Base-by-base conservation (phyloP, 2,113 vertebrate genomes). In the Aspiorhynchus laticeps region DNA sequence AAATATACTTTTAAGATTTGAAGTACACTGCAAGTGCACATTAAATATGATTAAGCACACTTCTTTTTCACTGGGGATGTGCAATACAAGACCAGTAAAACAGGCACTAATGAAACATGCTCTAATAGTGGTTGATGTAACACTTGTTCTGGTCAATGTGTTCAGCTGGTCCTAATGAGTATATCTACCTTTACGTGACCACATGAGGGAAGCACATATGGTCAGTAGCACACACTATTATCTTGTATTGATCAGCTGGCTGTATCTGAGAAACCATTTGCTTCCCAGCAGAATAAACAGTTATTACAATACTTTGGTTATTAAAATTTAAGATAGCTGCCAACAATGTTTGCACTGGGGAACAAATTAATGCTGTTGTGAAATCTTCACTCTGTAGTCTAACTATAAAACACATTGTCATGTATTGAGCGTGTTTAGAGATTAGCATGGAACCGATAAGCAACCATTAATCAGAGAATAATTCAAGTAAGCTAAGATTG, bases 391-490 rank as follows among this genome's bases (percentile, higher is more conserved):
- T 80, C 11, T 38, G 21, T 26, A 41, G 78, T 61, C 24, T 63
- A 19, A 61, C 78, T 61, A 41, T 59, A 63, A 80, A 80, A 63
- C 56, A 80, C 36, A 79, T 78, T 7, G 76, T n/a, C 31, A 38
- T 41, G 7, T 80, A 63, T 41, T 80, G 24, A 17, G 56, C 19
- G 56, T 56, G 31, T 36, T n/a, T 43, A 43, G 56, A 41, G 79
- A 80, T 43, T 43, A 63, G 33, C 15, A 17, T 6, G 15, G 12
- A 43, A 63, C 9, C 14, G 36, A 80, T 80, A 80, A 80, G 56
- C 36, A n/a, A 4, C 26, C 6, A 3, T 8, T 51, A 51, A 77
- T 77, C 46, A 48, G 24, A 3, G 12, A 26, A n/a, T 33, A 17
- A 61, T 61, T 80, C 11, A 61, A 9, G 24, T 15, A 61, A 28